phyloP scores from a whole-genome alignment of 2,113 vertebrate species.

The Tiliqua scincoides region DNA sequence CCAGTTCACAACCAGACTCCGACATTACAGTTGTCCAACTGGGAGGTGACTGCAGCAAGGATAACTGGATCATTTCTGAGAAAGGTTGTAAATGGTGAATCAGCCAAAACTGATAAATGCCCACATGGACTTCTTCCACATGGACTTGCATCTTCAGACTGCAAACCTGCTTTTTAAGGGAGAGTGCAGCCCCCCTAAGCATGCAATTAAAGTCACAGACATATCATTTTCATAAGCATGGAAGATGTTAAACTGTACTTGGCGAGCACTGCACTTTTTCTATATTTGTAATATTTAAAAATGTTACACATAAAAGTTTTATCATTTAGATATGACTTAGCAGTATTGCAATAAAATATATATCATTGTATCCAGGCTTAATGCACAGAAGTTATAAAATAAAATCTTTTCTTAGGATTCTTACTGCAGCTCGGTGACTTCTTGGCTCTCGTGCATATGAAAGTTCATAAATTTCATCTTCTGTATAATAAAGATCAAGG shows the following conservation, averaged over 20 bases:
- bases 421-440: slow-evolving; percentile 89
- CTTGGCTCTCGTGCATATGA: slow-evolving; percentile 93
- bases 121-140: too few species aligned
- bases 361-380: background rate
- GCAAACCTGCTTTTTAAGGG: too few species aligned
- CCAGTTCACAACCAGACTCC: too few species aligned
- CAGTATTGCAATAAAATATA: background rate
- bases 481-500: slow-evolving; percentile 94
- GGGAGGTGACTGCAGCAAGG: too few species aligned
- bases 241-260: background rate
- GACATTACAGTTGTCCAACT: too few species aligned
- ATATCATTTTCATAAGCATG: background rate
- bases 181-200: too few species aligned
- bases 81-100: too few species aligned
- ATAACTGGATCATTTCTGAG: too few species aligned
- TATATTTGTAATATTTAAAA: background rate
- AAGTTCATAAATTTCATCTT: slow-evolving; percentile 97
- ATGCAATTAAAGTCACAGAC: background rate
- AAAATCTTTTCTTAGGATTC: slow-evolving; percentile 47
- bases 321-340: background rate
- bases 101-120: too few species aligned
- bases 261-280: background rate
- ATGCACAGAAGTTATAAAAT: background rate
- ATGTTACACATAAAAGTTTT: background rate
- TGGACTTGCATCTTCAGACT: too few species aligned